Percentiles rank a stretch among this genome's conserved stretches.
Evolutionary conservation across 2,888 invertebrate species (phyloP).

Genomic region (Trichogramma evanescens): DNA sequence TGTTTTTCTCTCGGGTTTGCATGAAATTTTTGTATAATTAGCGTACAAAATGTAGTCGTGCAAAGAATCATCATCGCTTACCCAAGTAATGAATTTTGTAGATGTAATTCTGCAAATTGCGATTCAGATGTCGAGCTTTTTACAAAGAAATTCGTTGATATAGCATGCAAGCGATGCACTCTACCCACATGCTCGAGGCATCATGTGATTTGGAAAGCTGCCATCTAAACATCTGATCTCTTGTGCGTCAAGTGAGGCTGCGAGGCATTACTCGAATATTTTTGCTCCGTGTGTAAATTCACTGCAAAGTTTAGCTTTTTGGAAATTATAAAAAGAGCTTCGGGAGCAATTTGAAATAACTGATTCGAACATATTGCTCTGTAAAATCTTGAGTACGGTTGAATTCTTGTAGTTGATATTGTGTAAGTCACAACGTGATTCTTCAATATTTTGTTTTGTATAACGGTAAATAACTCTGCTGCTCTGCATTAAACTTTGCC

Average conservation of each 20-base stretch:
- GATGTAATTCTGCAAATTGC: too few relatives aligned
- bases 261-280: conserved; percentile 2
- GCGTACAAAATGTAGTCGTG: too few relatives aligned
- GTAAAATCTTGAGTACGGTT: neutral
- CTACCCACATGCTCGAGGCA: neutral
- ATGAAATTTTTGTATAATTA: too few relatives aligned
- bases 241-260: conserved; percentile 2
- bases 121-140: neutral
- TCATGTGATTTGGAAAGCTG: conserved; percentile 34
- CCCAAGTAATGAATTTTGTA: too few relatives aligned
- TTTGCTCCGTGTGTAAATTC: neutral
- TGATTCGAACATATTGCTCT: neutral
- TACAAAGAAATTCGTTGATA: neutral
- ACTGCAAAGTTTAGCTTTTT: conserved; percentile 4
- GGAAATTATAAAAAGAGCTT: neutral
- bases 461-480: conserved; percentile 9
- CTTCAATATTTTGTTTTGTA: conserved; percentile 11
- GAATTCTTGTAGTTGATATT: neutral
- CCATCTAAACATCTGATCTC: conserved; percentile 29
- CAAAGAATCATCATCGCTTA: too few relatives aligned
- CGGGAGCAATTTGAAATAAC: neutral
- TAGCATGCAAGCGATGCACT: neutral
- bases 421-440: conserved; percentile 4
- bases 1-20: too few relatives aligned
- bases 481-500: conserved; percentile 19